Evolutionary conservation across 64 coral and sea anemone species (phyloP).

Genomic region (Montipora capricornis): DNA sequence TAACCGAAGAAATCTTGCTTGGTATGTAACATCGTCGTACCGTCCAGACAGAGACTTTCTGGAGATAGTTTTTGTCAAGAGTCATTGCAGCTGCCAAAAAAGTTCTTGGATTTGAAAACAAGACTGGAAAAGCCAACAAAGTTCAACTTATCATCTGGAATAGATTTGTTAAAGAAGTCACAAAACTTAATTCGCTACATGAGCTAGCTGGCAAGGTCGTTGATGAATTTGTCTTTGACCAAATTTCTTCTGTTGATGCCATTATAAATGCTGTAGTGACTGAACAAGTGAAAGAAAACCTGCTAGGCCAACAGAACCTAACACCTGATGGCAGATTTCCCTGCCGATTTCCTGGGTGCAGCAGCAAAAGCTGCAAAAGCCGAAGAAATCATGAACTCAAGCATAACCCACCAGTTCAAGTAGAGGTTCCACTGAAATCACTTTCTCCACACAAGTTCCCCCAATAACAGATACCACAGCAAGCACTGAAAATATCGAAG

Average conservation of each 20-base stretch:
- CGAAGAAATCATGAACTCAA: conserved; percentile 69
- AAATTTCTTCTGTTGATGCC: background rate
- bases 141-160: conserved; percentile 26
- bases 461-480: background rate
- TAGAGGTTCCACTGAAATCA: conserved; percentile 18
- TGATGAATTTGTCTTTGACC: conserved; percentile 62
- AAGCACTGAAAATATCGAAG: background rate
- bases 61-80: conserved; percentile 58
- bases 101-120: conserved; percentile 55
- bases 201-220: conserved; percentile 56
- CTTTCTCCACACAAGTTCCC: background rate
- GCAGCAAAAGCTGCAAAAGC: conserved; percentile 59
- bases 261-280: conserved; percentile 37
- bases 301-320: conserved; percentile 54
- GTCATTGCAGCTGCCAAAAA: conserved; percentile 64
- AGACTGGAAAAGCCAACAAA: conserved; percentile 43
- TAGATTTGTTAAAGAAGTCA: conserved; percentile 60
- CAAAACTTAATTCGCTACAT: conserved; percentile 62
- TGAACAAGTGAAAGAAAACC: conserved; percentile 42
- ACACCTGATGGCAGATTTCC: conserved; percentile 58
- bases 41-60: conserved; percentile 75
- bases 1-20: conserved; percentile 64
- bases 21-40: conserved; percentile 53
- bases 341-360: conserved; percentile 73
- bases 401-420: conserved; percentile 58